Evolutionary conservation across 2,888 invertebrate species (phyloP).

Genomic region (Griposia aprilina): DNA sequence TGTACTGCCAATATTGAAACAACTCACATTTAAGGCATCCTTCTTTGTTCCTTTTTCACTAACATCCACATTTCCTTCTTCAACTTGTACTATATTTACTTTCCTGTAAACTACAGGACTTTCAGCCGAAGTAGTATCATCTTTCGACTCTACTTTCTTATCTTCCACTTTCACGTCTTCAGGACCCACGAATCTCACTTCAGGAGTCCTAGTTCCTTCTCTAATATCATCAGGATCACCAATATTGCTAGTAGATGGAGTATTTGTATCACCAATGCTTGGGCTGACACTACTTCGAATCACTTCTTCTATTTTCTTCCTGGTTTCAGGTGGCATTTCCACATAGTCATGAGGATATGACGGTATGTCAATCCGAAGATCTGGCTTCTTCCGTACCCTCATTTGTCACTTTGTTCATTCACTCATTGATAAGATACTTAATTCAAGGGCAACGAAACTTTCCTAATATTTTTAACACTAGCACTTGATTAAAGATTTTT

Average conservation of each 20-base stretch:
- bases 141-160: conserved; percentile 35
- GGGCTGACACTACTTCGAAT: conserved; percentile 61
- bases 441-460: conserved; percentile 30
- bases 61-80: conserved; percentile 90
- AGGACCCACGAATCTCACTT: conserved; percentile 78
- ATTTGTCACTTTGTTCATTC: conserved; percentile 66
- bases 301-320: conserved; percentile 73
- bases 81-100: conserved; percentile 91
- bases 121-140: conserved; percentile 57
- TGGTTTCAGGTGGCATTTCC: conserved; percentile 83
- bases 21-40: conserved; percentile 69
- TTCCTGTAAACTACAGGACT: conserved; percentile 74
- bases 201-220: conserved; percentile 80
- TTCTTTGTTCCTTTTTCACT: conserved; percentile 78
- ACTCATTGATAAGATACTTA: conserved; percentile 36
- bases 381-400: conserved; percentile 83
- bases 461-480: conserved; percentile 30
- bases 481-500: conserved; percentile 31
- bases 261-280: conserved; percentile 22
- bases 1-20: neutral
- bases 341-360: conserved; percentile 85
- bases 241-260: conserved; percentile 24
- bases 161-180: conserved; percentile 64
- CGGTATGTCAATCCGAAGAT: conserved; percentile 82
- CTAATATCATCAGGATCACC: conserved; percentile 31